Evolutionary conservation across 2,113 vertebrate genomes (phyloP).

Genomic region (Hypanus sabinus): DNA sequence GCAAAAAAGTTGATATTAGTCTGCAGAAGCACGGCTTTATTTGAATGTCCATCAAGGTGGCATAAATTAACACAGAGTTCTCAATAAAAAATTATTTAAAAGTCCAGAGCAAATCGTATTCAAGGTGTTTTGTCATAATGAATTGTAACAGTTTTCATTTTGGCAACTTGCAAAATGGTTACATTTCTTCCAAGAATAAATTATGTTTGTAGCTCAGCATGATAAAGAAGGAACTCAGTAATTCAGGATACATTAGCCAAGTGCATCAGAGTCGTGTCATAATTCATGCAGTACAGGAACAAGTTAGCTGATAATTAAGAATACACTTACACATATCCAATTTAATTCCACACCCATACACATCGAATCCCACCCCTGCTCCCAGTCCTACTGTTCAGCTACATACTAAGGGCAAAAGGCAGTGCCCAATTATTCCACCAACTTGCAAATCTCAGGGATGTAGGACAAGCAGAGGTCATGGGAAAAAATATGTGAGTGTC

Average conservation of each 20-base stretch:
- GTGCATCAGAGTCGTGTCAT: neutral
- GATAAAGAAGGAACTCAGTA: neutral
- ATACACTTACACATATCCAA: too few species aligned
- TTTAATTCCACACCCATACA: too few species aligned
- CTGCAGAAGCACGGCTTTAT: neutral
- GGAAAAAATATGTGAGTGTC: too few species aligned
- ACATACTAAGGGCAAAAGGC: too few species aligned
- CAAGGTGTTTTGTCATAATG: conserved; percentile 17
- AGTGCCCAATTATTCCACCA: too few species aligned
- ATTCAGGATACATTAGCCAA: neutral
- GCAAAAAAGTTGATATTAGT: neutral
- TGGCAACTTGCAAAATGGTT: conserved; percentile 26
- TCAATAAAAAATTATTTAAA: neutral
- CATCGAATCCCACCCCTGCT: too few species aligned
- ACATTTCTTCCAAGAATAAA: neutral
- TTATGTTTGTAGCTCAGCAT: conserved; percentile 10
- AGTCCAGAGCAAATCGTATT: neutral
- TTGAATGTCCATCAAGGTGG: neutral
- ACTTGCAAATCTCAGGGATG: too few species aligned
- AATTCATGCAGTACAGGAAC: too few species aligned
- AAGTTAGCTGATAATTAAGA: too few species aligned
- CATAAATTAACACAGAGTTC: neutral
- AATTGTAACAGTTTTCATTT: neutral
- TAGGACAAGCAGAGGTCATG: too few species aligned
- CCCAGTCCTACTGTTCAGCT: too few species aligned